A percentile compares a stretch with the other conserved stretches of the same genome.
phyloP scores from a whole-genome alignment of 2,797 vertebrate genomes.

The Iguana delicatissima region DNA sequence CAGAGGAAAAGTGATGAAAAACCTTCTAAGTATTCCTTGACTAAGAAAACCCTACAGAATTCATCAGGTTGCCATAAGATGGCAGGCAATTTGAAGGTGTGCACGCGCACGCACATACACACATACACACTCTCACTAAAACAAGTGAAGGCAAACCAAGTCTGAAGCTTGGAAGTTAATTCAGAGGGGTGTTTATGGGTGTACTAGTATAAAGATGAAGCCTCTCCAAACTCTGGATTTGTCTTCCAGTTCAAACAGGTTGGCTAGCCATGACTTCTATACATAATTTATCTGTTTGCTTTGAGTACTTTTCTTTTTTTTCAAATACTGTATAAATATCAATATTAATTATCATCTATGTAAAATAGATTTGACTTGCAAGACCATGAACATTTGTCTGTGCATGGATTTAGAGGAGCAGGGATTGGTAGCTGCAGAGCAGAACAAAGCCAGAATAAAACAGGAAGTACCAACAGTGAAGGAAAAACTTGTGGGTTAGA shows the following conservation, averaged over 20 bases:
- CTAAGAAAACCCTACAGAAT: too few relatives aligned
- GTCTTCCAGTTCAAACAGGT: constrained; percentile 31
- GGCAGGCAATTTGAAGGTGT: too few relatives aligned
- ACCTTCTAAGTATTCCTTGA: too few relatives aligned
- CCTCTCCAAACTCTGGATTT: not conserved
- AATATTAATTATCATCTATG: not conserved
- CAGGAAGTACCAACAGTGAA: constrained; percentile 14
- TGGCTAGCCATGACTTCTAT: constrained; percentile 63
- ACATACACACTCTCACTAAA: too few relatives aligned
- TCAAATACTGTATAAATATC: not conserved
- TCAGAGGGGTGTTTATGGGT: too few relatives aligned
- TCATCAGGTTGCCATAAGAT: too few relatives aligned
- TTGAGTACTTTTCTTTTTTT: not conserved
- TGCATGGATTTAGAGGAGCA: constrained; percentile 18
- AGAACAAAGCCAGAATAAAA: constrained; percentile 41
- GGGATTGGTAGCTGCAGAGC: constrained; percentile 9
- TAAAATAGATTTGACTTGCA: constrained; percentile 37
- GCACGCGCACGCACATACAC: too few relatives aligned
- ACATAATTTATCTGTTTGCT: constrained; percentile 55
- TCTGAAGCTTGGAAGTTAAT: too few relatives aligned
- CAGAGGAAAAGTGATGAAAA: too few relatives aligned
- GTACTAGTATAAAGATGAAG: too few relatives aligned
- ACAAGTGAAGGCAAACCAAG: too few relatives aligned
- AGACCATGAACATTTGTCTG: not conserved
- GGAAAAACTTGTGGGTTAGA: not conserved